Base-by-base conservation (phyloP, 1,140 invertebrate species). In the Drosophila murphyi region DNA sequence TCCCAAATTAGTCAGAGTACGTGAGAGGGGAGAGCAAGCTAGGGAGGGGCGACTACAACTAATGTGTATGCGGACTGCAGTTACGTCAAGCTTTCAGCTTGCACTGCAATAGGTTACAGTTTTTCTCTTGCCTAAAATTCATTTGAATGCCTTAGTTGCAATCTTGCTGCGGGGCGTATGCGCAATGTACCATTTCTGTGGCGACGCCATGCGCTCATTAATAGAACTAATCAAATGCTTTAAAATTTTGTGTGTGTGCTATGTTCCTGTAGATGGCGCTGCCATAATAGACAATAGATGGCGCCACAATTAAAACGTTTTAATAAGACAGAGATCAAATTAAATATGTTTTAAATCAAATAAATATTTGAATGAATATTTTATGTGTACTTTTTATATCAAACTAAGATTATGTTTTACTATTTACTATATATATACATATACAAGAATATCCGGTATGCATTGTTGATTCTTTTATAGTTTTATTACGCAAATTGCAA, bases 1-100 rank as follows among this genome's bases (percentile, higher is more conserved):
- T 28, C 70, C 8, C 57, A 65, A 72, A 72, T 72, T 72, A 72
- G 63, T 34, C 39, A 37, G 1, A 54, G 37, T 63, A 10, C 37
- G 41, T 37, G 32, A 56, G n/a, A 12, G 47, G 8, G 5, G 47
- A 43, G 12, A 48, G 5, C 20, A 12, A n/a, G 31, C 0, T 3
- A 8, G 35, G 65, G 34, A 39, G 54, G 34, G 12, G 57, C 7
- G n/a, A 28, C 28, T 35, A n/a, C 43, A 34, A 20, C 47, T 47
- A 29, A 47, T 47, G 4, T 28, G 20, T 35, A 50, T 20, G 7
- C 31, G n/a, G 48, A 20, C 20, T 20, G 20, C 20, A 20, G 37
- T 62, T 62, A 62, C 67, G 67, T 70, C 48, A 70, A 60, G 35
- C 31, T 32, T 32, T 57, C 35, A 29, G 12, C 52, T 4, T 10